phyloP scores from a whole-genome alignment of 2,797 vertebrate species.

The Melopsittacus undulatus region DNA sequence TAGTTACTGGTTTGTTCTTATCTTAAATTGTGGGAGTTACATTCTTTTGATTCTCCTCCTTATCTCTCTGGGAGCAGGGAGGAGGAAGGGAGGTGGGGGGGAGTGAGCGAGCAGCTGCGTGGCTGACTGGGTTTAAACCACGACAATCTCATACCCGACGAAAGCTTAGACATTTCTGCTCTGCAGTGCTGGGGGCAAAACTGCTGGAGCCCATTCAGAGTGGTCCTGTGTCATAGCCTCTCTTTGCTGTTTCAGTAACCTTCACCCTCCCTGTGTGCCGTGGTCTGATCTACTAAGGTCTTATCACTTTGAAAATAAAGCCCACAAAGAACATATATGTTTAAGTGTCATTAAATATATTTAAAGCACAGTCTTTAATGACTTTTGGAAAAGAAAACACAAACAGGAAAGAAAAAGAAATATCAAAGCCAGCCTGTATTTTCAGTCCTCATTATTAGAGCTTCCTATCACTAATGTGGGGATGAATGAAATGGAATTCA shows the following conservation, averaged over 20 bases:
- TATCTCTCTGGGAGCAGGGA: no score
- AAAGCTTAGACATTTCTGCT: background rate
- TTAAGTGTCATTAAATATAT: background rate
- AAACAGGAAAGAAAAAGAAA: background rate
- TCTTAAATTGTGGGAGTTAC: no score
- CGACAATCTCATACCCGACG: background rate
- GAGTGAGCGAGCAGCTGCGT: no score
- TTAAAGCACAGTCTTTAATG: background rate
- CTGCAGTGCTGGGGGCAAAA: fast-evolving
- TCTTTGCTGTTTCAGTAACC: background rate
- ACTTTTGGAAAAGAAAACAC: background rate
- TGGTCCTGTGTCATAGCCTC: background rate
- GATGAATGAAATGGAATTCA: background rate
- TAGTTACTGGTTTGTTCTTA: no score
- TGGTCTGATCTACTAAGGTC: background rate
- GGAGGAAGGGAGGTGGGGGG: no score
- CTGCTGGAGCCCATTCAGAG: background rate
- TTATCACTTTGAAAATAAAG: background rate
- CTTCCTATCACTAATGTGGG: background rate
- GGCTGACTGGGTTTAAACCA: no score
- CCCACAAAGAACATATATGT: background rate
- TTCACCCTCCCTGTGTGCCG: background rate
- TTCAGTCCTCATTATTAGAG: background rate
- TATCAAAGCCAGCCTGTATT: background rate
- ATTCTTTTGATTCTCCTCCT: no score